Conservation (phyloP, 2,113 vertebrate genomes). For the Neoarius graeffei region DNA sequence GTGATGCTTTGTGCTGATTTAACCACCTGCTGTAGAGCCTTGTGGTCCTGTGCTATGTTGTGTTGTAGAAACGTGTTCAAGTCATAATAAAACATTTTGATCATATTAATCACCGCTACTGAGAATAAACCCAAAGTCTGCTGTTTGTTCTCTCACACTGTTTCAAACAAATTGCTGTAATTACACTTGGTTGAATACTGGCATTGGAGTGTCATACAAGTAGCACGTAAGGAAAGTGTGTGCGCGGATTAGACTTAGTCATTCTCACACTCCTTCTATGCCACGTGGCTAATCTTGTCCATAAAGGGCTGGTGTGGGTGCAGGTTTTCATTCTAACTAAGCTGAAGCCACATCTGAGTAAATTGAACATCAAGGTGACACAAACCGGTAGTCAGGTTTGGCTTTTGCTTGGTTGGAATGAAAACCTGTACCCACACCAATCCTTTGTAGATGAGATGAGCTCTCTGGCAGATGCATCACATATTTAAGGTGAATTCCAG, state of each 20-base stretch:
- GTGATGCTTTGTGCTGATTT: no score
- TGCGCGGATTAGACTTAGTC: neutral
- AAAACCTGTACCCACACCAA: neutral
- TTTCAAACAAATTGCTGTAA: neutral
- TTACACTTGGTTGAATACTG: neutral
- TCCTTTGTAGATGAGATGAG: neutral
- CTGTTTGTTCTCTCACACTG: no score
- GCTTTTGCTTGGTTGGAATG: neutral
- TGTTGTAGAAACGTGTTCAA: neutral
- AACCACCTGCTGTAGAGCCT: no score
- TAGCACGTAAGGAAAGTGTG: no score
- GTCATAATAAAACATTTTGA: neutral
- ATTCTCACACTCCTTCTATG: neutral
- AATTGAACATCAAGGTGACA: neutral
- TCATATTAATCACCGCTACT: neutral
- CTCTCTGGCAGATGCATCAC: neutral
- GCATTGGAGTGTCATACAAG: no score
- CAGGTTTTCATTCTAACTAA: neutral
- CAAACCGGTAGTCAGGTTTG: neutral
- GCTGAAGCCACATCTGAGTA: neutral
- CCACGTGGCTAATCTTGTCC: neutral
- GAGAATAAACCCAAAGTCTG: neutral
- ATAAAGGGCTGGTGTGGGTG: no score
- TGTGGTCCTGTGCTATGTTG: no score
- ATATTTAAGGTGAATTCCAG: neutral